Percentiles rank a stretch among this genome's conserved stretches.
These are phyloP conservation scores for Nesometra sesokonis DNA, from an alignment of 35 echinoderm and acorn worm genomes.

Conservation along the genomic window DNA sequence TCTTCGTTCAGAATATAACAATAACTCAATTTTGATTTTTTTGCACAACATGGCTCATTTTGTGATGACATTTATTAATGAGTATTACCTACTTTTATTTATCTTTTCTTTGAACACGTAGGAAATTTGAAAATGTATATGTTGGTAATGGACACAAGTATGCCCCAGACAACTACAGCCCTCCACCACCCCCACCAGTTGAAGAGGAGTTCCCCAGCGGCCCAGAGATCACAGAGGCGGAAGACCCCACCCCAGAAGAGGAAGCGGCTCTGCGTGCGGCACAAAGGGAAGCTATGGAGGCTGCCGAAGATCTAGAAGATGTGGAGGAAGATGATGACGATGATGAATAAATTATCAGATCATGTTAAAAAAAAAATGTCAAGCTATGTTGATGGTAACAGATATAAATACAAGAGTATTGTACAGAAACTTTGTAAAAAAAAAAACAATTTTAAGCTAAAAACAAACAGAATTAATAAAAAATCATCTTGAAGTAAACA, in stretches of 20 bases:
- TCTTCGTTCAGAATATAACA: no score
- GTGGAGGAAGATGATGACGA: constrained; percentile 95
- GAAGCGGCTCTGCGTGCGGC: constrained; percentile 90
- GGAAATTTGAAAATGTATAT: constrained; percentile 99
- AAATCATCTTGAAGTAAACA: not conserved
- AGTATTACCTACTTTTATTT: not conserved
- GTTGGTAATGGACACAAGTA: constrained; percentile 96
- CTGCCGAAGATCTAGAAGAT: constrained; percentile 90
- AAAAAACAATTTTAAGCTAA: no score
- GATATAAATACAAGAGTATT: no score
- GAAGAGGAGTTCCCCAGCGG: constrained; percentile 96
- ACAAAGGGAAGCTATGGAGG: constrained; percentile 80
- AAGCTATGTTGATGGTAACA: not conserved
- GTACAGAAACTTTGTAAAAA: no score
- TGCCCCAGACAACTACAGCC: constrained; percentile 97
- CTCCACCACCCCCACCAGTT: constrained; percentile 73
- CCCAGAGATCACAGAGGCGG: constrained; percentile 94
- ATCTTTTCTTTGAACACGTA: constrained; percentile 9
- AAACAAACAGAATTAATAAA: not conserved
- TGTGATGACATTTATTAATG: no score
- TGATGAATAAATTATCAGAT: constrained; percentile 85
- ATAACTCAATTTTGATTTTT: no score
- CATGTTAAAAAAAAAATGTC: not conserved
- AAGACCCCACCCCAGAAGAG: constrained; percentile 93
- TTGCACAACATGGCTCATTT: no score